Conservation (phyloP, 1,140 invertebrate species). For the Odontomachus brunneus region DNA sequence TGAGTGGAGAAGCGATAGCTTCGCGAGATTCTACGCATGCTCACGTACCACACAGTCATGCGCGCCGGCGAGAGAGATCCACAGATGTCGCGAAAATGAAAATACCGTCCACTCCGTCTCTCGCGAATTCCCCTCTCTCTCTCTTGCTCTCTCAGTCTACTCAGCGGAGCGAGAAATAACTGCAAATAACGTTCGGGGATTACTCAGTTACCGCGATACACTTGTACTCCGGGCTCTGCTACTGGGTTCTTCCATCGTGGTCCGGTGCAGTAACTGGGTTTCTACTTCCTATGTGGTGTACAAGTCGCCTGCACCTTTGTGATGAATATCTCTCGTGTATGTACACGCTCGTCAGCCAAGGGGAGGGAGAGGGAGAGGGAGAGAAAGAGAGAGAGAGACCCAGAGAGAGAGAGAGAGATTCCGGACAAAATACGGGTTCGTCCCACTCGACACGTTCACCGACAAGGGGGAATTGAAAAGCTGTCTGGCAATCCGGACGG, state of each 20-base stretch:
- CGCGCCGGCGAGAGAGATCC: conserved; percentile 15
- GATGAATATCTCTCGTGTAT: conserved; percentile 67
- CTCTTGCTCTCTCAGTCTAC: conserved; percentile 37
- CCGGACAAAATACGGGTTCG: conserved; percentile 74
- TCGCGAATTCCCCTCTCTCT: not conserved
- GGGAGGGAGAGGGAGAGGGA: conserved; percentile 21
- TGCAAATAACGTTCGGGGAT: conserved; percentile 84
- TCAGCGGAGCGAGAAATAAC: conserved; percentile 83
- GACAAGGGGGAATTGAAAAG: conserved; percentile 84
- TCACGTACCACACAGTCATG: not conserved
- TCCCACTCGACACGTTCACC: conserved; percentile 82
- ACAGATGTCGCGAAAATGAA: conserved; percentile 76
- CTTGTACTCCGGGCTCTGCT: conserved; percentile 72
- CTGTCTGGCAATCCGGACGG: conserved; percentile 83
- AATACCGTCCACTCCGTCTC: conserved; percentile 55
- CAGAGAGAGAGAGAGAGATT: conserved; percentile 48
- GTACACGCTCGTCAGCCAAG: conserved; percentile 59
- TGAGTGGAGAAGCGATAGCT: conserved; percentile 16
- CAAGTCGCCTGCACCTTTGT: conserved; percentile 65
- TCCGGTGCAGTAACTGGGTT: conserved; percentile 69
- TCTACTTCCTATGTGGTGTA: conserved; percentile 62
- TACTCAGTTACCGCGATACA: conserved; percentile 84
- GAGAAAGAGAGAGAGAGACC: conserved; percentile 21
- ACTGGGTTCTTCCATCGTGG: conserved; percentile 40
- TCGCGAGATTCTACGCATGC: not conserved